Conservation (phyloP, 2,888 invertebrate species). For the Drosophila borborema region DNA sequence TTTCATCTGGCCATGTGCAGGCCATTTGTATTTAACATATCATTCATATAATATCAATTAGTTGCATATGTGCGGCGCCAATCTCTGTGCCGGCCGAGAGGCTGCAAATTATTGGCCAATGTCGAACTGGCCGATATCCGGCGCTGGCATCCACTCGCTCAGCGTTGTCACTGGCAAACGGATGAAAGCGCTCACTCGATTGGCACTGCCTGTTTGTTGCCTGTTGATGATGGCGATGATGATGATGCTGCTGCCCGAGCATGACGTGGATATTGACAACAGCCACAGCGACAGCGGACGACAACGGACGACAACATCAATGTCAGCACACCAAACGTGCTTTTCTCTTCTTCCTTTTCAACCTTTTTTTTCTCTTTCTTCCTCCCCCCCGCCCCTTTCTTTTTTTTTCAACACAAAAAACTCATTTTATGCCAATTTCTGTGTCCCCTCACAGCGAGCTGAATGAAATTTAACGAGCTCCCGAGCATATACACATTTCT, state of each 20-base stretch:
- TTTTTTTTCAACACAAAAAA: conserved; percentile 56
- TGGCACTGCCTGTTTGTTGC: conserved; percentile 66
- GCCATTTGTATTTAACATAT: conserved; percentile 72
- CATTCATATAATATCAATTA: conserved; percentile 80
- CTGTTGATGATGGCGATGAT: conserved; percentile 38
- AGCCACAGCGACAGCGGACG: conserved; percentile 42
- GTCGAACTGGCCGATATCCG: conserved; percentile 40
- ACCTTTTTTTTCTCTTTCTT: conserved; percentile 8
- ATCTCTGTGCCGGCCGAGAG: conserved; percentile 29
- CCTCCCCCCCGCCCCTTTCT: not conserved
- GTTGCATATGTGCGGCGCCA: conserved; percentile 65
- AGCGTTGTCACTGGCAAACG: conserved; percentile 52
- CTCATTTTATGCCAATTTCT: conserved; percentile 77
- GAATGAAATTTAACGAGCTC: conserved; percentile 70
- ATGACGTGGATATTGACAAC: conserved; percentile 43
- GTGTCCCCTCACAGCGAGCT: conserved; percentile 37
- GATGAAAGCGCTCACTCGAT: conserved; percentile 60
- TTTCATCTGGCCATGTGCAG: conserved; percentile 47
- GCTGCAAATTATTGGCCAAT: conserved; percentile 67
- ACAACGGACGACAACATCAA: conserved; percentile 64
- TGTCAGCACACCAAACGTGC: conserved; percentile 53
- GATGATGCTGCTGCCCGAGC: conserved; percentile 30
- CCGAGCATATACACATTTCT: conserved; percentile 20
- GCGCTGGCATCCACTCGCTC: conserved; percentile 33
- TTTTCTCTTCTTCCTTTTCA: conserved; percentile 10